Evolutionary conservation across 2,888 invertebrate genomes (phyloP).

Genomic region (Heliconius charithonia): DNA sequence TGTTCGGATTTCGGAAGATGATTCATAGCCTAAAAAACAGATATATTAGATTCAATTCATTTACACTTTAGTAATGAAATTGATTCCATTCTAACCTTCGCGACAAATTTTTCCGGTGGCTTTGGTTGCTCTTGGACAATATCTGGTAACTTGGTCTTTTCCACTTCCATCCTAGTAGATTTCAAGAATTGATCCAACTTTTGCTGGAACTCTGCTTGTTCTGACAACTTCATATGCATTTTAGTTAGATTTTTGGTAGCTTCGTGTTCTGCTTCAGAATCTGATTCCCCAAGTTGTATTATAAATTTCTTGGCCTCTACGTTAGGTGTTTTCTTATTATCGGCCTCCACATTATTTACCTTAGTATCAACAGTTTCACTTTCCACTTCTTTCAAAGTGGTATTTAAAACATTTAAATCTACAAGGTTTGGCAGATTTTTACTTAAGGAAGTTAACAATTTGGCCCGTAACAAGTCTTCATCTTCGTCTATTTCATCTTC

Average conservation of each 20-base stretch:
- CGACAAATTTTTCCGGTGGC: conserved; percentile 69
- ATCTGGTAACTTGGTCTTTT: conserved; percentile 66
- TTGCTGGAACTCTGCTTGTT: conserved; percentile 75
- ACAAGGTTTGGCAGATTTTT: conserved; percentile 80
- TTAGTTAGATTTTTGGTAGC: conserved; percentile 79
- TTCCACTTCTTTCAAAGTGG: conserved; percentile 49
- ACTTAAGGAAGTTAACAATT: conserved; percentile 83
- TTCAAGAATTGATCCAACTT: conserved; percentile 76
- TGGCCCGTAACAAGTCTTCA: conserved; percentile 84
- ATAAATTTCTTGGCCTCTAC: conserved; percentile 74
- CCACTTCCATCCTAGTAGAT: conserved; percentile 73
- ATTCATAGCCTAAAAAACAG: conserved; percentile 60
- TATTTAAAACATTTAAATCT: conserved; percentile 57
- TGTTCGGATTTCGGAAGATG: conserved; percentile 79
- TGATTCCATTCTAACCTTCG: conserved; percentile 65
- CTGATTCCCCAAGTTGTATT: conserved; percentile 74
- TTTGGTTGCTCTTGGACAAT: conserved; percentile 62
- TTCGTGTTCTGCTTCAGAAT: conserved; percentile 80
- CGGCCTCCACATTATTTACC: conserved; percentile 6
- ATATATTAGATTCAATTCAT: conserved; percentile 14
- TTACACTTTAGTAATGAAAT: conserved; percentile 9
- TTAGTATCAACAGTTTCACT: conserved; percentile 27
- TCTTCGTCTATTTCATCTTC: conserved; percentile 83
- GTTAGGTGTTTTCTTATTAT: conserved; percentile 42
- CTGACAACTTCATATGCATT: conserved; percentile 78